Base-by-base conservation (phyloP, 2,113 vertebrate species). In the Pampusana beccarii region DNA sequence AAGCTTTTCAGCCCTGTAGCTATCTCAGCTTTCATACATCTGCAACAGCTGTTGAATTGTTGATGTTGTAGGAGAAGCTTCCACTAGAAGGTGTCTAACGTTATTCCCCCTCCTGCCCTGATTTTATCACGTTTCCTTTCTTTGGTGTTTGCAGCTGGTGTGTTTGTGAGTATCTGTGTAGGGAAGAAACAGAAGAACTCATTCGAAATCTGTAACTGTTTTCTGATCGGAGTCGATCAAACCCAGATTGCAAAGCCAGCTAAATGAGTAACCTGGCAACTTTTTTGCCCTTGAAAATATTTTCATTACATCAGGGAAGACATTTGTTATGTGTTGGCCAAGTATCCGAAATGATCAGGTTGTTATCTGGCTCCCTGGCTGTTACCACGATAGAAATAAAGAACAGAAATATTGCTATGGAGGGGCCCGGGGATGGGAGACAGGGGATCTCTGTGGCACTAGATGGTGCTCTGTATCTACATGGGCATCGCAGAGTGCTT, bases 291-390 rank as follows among this genome's bases (percentile, higher is more conserved):
- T 90, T 46, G 33, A 40, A 74, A 46, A 67, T 51, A 25, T 24
- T 80, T 66, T 40, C 5, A 7, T 67, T 62, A 79, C 34, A 21
- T 28, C 7, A 58, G n/a, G 50, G 16, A 88, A 54, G 56, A 18
- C 2, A 6, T 53, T 12, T 60, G 31, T n/a, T 69, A 60, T 0
- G 0, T 46, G 23, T 60, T 65, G 44, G 18, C 13, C 5, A 38
- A 29, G 10, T n/a, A 66, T 23, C 20, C 36, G 28, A 40, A 71
- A 48, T 25, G 20, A 38, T 31, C 3, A 11, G 34, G 19, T 70
- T 75, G 13, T 46, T 80, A 18, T 2, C 48, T 19, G 12, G 5
- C n/a, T 57, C 29, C 28, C 15, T 38, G 38, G 29, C 19, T 34
- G 26, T 21, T 33, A 33, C 29, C 23, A 16, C 0, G 4, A 31